Evolutionary conservation across 2,113 vertebrate genomes (phyloP), one percentile per base, ranked within the genome.

Genomic region (Motacilla alba): DNA sequence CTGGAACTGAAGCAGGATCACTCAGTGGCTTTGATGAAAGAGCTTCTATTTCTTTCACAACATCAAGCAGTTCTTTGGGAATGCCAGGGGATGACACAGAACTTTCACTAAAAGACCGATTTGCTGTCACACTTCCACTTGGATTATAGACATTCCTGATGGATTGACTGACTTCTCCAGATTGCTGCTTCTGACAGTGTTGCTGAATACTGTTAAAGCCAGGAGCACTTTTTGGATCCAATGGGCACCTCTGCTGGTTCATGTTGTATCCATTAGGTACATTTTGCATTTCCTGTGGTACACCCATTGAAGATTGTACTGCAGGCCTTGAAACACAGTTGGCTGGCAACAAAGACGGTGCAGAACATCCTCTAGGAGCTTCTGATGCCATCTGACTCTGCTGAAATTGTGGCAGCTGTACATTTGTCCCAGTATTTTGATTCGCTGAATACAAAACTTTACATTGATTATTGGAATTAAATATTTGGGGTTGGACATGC

Each of bases 141-240:
- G 96, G 50, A 50, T 89, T 91, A 93, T 20, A 90, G 30, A 78
- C 75, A 56, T 67, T 94, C 44, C 77, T 87, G 75, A 72, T 5
- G 7, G 47, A 58, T 3, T 56, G 63, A 50, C n/a, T 37, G 30
- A 87, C 77, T 85, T 97, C 95, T 88, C 47, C 89, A 89, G 73
- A 47, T 2, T 56, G 95, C 58, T 70, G 74, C 44, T 94, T 91
- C 70, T 96, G 97, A 93, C 63, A 93, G 31, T 80, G 55, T 8
- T 93, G 95, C 37, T 96, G 97, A 92, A 96, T 74, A 35, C 44
- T 84, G 62, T 76, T 84, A 64, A n/a, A 87, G 31, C 74, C 58
- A 79, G 52, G 67, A 82, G 27, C 64, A 80, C 35, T 83, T 94
- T 77, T 94, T 74, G 23, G 77, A 67, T 97, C 95, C 44, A 93